Evolutionary conservation across 2,797 vertebrate species (phyloP).

Genomic region (Syngnathus acus): DNA sequence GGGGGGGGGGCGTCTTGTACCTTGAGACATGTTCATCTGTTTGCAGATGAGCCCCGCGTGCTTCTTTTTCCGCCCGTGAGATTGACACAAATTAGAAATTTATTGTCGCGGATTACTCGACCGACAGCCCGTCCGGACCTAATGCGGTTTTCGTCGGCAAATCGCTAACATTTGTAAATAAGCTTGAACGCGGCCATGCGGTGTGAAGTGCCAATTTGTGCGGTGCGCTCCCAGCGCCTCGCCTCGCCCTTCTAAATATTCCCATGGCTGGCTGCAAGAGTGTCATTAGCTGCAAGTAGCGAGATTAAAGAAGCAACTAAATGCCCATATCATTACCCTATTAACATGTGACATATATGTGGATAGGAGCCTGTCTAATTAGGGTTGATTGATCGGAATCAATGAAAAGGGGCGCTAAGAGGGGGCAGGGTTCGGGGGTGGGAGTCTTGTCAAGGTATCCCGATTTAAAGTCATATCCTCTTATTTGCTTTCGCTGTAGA

Average conservation of each 20-base stretch:
- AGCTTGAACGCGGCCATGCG: conserved; percentile 48
- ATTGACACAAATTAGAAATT: conserved; percentile 48
- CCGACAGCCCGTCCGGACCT: conserved; percentile 46
- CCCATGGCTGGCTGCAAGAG: conserved; percentile 53
- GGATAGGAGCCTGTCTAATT: conserved; percentile 63
- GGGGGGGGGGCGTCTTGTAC: conserved; percentile 27
- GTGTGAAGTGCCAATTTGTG: conserved; percentile 32
- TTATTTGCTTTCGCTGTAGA: conserved; percentile 60
- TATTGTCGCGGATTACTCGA: conserved; percentile 50
- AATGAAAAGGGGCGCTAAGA: conserved; percentile 44
- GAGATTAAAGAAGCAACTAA: conserved; percentile 59
- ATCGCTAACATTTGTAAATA: conserved; percentile 61
- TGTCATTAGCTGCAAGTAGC: conserved; percentile 56
- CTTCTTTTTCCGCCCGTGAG: background rate
- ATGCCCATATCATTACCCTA: conserved; percentile 65
- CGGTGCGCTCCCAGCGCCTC: conserved; percentile 31
- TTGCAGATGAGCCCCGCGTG: conserved; percentile 36
- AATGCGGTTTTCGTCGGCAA: conserved; percentile 37
- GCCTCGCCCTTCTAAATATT: conserved; percentile 50
- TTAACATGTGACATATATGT: conserved; percentile 64
- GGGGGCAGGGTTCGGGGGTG: conserved; percentile 50
- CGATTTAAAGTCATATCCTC: conserved; percentile 55
- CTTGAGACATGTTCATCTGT: conserved; percentile 48
- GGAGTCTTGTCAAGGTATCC: conserved; percentile 50
- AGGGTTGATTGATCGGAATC: conserved; percentile 68